Percentiles rank a stretch among this genome's conserved stretches.
phyloP scores from a whole-genome alignment of 2,888 invertebrate species.

The Caenorhabditis sp. region DNA sequence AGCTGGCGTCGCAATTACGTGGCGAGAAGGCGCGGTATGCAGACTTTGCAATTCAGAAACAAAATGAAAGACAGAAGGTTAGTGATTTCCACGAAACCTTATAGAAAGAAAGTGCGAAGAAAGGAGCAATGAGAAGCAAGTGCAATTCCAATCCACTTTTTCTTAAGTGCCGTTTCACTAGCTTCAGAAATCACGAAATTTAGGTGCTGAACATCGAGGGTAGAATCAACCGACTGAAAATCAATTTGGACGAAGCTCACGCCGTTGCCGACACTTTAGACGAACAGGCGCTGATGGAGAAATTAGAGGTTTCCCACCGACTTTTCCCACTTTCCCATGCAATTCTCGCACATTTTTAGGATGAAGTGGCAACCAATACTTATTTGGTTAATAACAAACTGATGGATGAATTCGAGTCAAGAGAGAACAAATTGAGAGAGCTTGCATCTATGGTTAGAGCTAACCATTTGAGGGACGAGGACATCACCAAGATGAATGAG shows the following conservation, averaged over 20 bases:
- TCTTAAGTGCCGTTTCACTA: constrained; percentile 17
- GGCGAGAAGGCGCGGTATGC: constrained; percentile 83
- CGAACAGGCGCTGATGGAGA: constrained; percentile 40
- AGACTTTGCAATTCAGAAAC: constrained; percentile 82
- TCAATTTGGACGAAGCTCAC: constrained; percentile 28
- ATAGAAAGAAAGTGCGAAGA: neutral
- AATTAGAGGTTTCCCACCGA: constrained; percentile 39
- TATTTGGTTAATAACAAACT: constrained; percentile 88
- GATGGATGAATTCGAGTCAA: constrained; percentile 85
- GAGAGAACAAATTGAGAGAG: constrained; percentile 85
- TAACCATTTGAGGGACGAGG: constrained; percentile 84
- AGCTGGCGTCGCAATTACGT: constrained; percentile 82
- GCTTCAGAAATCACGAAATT: constrained; percentile 40
- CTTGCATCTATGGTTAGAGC: constrained; percentile 85
- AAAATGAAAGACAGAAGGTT: constrained; percentile 60
- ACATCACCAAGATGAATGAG: constrained; percentile 84
- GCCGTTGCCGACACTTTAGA: constrained; percentile 34
- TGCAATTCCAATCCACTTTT: constrained; percentile 21
- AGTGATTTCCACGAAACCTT: neutral
- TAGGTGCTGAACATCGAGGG: constrained; percentile 30
- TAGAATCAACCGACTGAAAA: constrained; percentile 34
- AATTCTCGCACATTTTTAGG: constrained; percentile 78
- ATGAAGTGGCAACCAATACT: constrained; percentile 86
- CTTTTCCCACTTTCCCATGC: neutral
- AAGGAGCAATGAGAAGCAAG: constrained; percentile 7